Evolutionary conservation across 2,113 vertebrate species (phyloP).

Genomic region (Thamnaconus septentrionalis): DNA sequence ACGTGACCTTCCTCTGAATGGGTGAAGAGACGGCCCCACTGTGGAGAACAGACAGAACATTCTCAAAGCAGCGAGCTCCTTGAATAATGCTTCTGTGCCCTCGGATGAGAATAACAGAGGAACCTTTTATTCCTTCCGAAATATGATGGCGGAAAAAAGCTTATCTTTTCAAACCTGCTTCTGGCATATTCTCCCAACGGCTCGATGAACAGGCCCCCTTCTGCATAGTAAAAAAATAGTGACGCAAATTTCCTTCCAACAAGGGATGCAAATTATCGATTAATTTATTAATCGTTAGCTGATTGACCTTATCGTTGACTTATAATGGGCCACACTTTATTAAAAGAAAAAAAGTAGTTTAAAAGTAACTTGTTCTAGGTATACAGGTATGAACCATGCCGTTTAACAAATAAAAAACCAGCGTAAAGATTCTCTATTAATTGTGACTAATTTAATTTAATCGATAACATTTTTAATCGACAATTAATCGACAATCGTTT

Average conservation of each 20-base stretch:
- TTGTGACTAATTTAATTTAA: too few species aligned
- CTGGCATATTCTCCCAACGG: conserved; percentile 27
- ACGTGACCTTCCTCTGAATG: conserved; percentile 37
- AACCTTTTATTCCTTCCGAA: conserved; percentile 43
- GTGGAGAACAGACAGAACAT: conserved; percentile 17
- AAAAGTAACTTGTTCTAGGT: too few species aligned
- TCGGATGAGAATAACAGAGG: conserved; percentile 44
- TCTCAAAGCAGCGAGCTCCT: conserved; percentile 17
- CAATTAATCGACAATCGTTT: too few species aligned
- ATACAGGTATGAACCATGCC: too few species aligned
- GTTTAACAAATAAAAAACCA: too few species aligned
- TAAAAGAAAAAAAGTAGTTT: too few species aligned
- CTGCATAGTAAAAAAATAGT: conserved; percentile 5
- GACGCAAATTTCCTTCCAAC: conserved; percentile 23
- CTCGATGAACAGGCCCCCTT: too few species aligned
- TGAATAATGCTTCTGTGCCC: conserved; percentile 35
- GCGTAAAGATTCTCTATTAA: too few species aligned
- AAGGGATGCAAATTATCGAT: too few species aligned
- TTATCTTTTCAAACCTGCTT: conserved; percentile 20
- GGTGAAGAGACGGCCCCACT: conserved; percentile 19
- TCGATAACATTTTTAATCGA: too few species aligned
- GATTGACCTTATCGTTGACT: neutral
- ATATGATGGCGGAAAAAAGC: neutral
- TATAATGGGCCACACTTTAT: too few species aligned
- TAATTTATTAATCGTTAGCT: too few species aligned